Percentiles rank a stretch among this genome's conserved stretches.
Evolutionary conservation across 2,888 invertebrate species (phyloP).

Genomic region (Prenolepis imparis): DNA sequence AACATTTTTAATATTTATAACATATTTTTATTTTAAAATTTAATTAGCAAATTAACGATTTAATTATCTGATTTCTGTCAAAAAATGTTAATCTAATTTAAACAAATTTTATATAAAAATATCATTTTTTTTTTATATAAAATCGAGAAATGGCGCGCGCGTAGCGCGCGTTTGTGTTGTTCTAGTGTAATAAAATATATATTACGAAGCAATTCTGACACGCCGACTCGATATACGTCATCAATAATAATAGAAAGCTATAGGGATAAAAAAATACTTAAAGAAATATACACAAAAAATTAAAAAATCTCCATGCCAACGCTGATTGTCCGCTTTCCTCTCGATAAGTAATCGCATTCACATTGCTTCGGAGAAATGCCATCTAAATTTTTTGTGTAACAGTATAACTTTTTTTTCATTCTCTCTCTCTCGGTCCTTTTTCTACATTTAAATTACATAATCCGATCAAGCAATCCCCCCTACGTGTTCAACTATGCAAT

Average conservation of each 20-base stretch:
- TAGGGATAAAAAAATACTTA: slow-evolving; percentile 1
- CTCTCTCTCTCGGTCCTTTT: not conserved
- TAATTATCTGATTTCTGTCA: too few relatives aligned
- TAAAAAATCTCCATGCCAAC: slow-evolving; percentile 42
- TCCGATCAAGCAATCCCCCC: not conserved
- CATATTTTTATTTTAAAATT: too few relatives aligned
- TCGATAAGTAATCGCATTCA: not conserved
- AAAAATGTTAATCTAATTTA: too few relatives aligned
- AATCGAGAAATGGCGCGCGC: too few relatives aligned
- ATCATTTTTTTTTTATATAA: too few relatives aligned
- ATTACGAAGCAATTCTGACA: not conserved
- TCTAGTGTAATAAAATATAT: slow-evolving; percentile 1
- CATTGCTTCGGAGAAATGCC: slow-evolving; percentile 9
- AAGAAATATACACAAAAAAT: not conserved
- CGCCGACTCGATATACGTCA: not conserved
- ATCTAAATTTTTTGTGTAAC: slow-evolving; percentile 40
- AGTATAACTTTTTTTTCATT: not conserved
- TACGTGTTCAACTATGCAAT: not conserved
- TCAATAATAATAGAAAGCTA: not conserved
- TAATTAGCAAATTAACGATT: too few relatives aligned
- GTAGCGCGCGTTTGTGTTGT: too few relatives aligned
- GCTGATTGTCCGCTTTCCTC: slow-evolving; percentile 32
- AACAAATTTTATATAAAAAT: too few relatives aligned
- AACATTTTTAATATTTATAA: too few relatives aligned
- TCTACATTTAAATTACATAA: slow-evolving; percentile 17